phyloP scores from a whole-genome alignment of 1,140 invertebrate species.

The Hetaerina americana region DNA sequence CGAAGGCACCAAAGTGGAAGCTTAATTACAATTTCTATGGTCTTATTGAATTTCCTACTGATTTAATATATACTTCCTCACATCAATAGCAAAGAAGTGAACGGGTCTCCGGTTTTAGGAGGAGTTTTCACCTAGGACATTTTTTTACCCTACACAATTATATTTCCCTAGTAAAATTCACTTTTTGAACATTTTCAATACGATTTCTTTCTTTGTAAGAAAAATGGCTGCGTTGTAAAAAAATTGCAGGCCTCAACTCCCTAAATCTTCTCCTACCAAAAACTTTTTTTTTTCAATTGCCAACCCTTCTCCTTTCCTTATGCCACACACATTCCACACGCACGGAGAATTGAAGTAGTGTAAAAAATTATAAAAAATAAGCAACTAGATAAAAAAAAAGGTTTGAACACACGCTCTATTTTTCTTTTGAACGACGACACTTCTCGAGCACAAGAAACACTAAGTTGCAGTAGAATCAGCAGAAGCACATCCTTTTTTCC shows the following conservation, averaged over 20 bases:
- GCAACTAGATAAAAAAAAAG: not conserved
- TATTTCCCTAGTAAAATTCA: not conserved
- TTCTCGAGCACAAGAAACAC: not conserved
- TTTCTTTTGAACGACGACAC: not conserved
- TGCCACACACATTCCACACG: not conserved
- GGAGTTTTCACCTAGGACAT: too few species aligned
- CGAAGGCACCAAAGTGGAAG: not conserved
- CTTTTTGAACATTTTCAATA: not conserved
- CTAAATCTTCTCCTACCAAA: not conserved
- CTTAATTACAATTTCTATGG: not conserved
- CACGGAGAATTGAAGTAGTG: not conserved
- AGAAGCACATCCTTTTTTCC: not conserved
- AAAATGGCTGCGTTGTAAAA: not conserved
- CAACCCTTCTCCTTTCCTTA: not conserved
- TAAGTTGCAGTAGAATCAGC: too few species aligned
- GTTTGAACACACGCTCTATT: not conserved
- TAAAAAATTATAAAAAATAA: slow-evolving; percentile 1
- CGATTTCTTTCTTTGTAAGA: not conserved
- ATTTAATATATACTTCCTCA: too few species aligned
- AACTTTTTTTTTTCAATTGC: not conserved
- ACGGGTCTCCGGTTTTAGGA: too few species aligned
- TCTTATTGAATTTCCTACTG: not conserved
- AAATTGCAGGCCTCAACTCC: not conserved
- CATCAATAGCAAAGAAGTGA: not conserved
- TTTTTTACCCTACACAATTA: too few species aligned